These are phyloP conservation scores for Maconellicoccus hirsutus DNA, from an alignment of 1,140 invertebrate species.

Conservation along the genomic window DNA sequence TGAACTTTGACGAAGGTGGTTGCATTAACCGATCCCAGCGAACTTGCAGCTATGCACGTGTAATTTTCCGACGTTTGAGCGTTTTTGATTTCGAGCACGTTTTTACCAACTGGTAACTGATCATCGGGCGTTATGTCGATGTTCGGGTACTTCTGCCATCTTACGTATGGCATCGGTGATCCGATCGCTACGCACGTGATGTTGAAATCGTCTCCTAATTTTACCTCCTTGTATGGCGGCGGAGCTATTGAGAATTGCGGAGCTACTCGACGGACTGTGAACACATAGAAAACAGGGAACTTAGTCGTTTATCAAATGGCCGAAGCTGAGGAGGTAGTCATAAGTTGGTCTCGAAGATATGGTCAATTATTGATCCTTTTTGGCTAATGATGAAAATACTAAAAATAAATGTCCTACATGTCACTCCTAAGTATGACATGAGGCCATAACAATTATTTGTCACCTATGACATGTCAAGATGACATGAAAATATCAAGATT, in stretches of 20 bases:
- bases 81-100: slow-evolving; percentile 71
- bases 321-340: no score
- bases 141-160: slow-evolving; percentile 77
- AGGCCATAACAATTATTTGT: no score
- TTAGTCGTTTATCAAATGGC: no score
- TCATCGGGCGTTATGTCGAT: slow-evolving; percentile 75
- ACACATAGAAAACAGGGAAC: background rate
- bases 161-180: slow-evolving; percentile 93
- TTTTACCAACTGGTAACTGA: slow-evolving; percentile 69
- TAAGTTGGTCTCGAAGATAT: no score
- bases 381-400: no score
- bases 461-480: no score
- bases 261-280: slow-evolving; percentile 75
- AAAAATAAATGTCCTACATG: no score
- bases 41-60: slow-evolving; percentile 90
- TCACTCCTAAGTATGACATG: no score
- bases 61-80: slow-evolving; percentile 90
- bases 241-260: slow-evolving; percentile 90
- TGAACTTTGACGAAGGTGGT: slow-evolving; percentile 83
- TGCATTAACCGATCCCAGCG: slow-evolving; percentile 79
- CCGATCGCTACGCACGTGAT: slow-evolving; percentile 93
- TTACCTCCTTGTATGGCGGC: slow-evolving; percentile 68
- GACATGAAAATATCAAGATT: no score
- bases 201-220: slow-evolving; percentile 78
- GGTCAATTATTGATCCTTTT: no score